Percentiles rank a stretch among this genome's conserved stretches.
Conservation (phyloP, 2,888 invertebrate species). For the Petrophora chlorosata region DNA sequence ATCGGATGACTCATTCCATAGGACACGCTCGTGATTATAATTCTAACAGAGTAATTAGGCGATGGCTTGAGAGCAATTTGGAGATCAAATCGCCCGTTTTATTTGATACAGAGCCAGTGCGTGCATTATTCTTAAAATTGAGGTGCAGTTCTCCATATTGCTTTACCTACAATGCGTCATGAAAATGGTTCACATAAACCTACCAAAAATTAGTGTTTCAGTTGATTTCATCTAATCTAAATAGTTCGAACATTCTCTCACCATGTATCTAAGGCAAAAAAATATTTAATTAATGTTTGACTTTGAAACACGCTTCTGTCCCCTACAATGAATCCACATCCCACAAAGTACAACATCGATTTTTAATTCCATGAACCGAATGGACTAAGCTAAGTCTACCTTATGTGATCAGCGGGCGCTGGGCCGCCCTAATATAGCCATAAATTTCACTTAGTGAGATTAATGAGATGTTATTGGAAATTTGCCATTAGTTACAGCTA, state of each 20-base stretch:
- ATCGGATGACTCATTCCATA: constrained; percentile 80
- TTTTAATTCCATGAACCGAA: constrained; percentile 31
- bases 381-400: constrained; percentile 56
- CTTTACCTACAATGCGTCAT: no score
- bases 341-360: constrained; percentile 6
- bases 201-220: no score
- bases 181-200: no score
- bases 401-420: constrained; percentile 65
- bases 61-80: constrained; percentile 33
- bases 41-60: constrained; percentile 14
- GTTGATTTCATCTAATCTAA: no score
- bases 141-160: background rate
- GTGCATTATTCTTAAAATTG: background rate
- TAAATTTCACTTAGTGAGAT: constrained; percentile 81
- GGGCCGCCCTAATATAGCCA: constrained; percentile 76
- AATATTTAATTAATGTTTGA: no score
- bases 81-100: constrained; percentile 33
- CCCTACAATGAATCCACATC: no score
- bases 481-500: constrained; percentile 65
- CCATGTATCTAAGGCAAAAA: no score
- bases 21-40: constrained; percentile 61
- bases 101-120: background rate
- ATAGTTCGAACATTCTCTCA: no score
- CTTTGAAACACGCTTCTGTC: no score
- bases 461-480: constrained; percentile 78